Conservation (phyloP, 2,797 vertebrate species). For the Chelon labrosus region DNA sequence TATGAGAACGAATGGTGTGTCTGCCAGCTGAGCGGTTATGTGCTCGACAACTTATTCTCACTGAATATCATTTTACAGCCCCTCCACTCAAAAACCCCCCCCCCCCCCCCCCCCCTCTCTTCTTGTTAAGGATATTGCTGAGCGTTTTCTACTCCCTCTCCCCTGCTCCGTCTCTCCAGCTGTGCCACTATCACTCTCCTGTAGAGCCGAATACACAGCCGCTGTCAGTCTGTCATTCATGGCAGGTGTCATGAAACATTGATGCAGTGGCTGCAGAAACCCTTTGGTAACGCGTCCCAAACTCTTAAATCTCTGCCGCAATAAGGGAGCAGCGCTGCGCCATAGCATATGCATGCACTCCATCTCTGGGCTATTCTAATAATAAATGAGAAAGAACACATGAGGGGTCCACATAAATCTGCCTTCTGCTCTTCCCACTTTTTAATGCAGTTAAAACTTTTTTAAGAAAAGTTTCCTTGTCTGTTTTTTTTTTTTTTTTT, state of each 20-base stretch:
- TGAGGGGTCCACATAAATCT: constrained; percentile 48
- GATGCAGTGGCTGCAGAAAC: constrained; percentile 58
- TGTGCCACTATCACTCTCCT: constrained; percentile 60
- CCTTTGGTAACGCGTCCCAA: constrained; percentile 36
- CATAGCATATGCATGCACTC: constrained; percentile 20
- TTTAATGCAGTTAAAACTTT: constrained; percentile 49
- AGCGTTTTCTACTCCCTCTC: constrained; percentile 15
- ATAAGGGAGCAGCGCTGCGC: constrained; percentile 22
- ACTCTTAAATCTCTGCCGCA: constrained; percentile 46
- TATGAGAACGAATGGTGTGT: constrained; percentile 72
- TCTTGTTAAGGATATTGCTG: neutral
- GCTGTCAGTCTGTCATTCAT: constrained; percentile 68
- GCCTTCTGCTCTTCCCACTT: constrained; percentile 37
- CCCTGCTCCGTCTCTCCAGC: constrained; percentile 45
- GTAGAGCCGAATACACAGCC: constrained; percentile 47
- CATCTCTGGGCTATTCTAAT: constrained; percentile 52
- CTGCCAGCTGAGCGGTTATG: constrained; percentile 26
- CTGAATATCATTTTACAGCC: too few species aligned
- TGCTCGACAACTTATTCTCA: constrained; percentile 13
- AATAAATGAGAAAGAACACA: constrained; percentile 53
- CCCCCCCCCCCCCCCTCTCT: neutral
- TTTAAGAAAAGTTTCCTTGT: constrained; percentile 50
- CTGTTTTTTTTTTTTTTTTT: constrained; percentile 31
- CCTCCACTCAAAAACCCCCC: neutral
- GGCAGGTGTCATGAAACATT: constrained; percentile 72